These are phyloP conservation scores for Lasioglossum lativentre DNA, from an alignment of 2,888 invertebrate species.

Conservation along the genomic window DNA sequence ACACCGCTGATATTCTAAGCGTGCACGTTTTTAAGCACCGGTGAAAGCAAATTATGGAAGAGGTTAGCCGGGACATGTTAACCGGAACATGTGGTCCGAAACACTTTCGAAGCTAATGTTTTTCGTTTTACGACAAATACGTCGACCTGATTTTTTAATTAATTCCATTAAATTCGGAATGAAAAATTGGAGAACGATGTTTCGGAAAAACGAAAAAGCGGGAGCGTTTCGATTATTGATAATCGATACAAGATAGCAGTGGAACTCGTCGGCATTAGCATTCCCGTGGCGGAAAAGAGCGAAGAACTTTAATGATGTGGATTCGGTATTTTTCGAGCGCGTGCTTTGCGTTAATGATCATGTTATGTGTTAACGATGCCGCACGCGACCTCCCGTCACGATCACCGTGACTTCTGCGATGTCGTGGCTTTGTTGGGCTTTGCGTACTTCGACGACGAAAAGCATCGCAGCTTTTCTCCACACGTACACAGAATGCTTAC, in stretches of 20 bases:
- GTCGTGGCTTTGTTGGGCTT: constrained; percentile 33
- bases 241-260: constrained; percentile 7
- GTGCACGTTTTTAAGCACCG: background rate
- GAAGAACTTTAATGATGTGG: constrained; percentile 55
- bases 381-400: constrained; percentile 49
- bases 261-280: constrained; percentile 7
- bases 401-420: constrained; percentile 47
- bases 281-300: constrained; percentile 23
- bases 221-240: background rate
- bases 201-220: background rate
- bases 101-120: background rate
- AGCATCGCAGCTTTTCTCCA: constrained; percentile 6
- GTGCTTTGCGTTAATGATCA: constrained; percentile 58
- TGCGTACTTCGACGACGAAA: constrained; percentile 44
- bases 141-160: background rate
- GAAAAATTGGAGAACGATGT: background rate
- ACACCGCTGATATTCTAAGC: constrained; percentile 19
- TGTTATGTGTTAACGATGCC: constrained; percentile 58
- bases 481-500: background rate
- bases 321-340: constrained; percentile 50
- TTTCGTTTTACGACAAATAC: background rate
- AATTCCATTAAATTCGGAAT: too few species aligned
- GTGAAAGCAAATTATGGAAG: constrained; percentile 4
- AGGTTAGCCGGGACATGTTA: background rate
- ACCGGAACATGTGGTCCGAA: background rate